Evolutionary conservation across 2,113 vertebrate species (phyloP), one percentile per base, ranked within the genome.

Genomic region (Austrofundulus limnaeus): DNA sequence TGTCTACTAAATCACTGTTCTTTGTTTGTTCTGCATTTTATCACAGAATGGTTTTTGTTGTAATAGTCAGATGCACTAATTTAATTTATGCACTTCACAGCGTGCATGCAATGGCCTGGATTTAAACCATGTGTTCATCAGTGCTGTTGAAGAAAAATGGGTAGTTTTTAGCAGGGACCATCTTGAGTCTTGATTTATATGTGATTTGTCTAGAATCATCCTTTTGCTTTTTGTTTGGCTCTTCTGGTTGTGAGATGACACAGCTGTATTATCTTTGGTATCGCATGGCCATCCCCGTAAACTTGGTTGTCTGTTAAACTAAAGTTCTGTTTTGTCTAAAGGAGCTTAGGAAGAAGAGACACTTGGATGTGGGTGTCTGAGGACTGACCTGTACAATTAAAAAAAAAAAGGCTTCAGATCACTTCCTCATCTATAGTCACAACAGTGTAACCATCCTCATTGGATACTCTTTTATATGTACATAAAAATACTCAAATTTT

Each of bases 391-490:
- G 78, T 71, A 85, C 80, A 85, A 67, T 80, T 51, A 28, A 72
- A 53, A 25, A n/a, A 63, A 55, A 75, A 78, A 57, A 54, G 15
- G 66, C 81, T 83, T 86, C 54, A 67, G 52, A 67, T 55, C 75
- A 81, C 72, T 70, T 61, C 52, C 64, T 62, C 73, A 76, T 64
- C 55, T 56, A 62, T 43, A 77, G 72, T 81, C 78, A 77, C 61
- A 69, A 47, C 51, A 55, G 68, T 84, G 69, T 80, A 76, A 69
- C 69, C 66, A 56, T 56, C 60, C 52, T 84, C 82, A 84, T 83
- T 85, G 68, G 81, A 85, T 87, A 78, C 72, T 83, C 70, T 84
- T 86, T 88, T 87, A 73, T 89, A 85, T 87, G 75, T 85, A 87
- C 63, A 82, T 77, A 61, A 60, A 78, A 75, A 81, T 75, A 71